A percentile compares a stretch with the other conserved stretches of the same genome.
Conservation (phyloP, 37 sponge, comb jelly and placozoan species). For the Petrosia ficiformis region DNA sequence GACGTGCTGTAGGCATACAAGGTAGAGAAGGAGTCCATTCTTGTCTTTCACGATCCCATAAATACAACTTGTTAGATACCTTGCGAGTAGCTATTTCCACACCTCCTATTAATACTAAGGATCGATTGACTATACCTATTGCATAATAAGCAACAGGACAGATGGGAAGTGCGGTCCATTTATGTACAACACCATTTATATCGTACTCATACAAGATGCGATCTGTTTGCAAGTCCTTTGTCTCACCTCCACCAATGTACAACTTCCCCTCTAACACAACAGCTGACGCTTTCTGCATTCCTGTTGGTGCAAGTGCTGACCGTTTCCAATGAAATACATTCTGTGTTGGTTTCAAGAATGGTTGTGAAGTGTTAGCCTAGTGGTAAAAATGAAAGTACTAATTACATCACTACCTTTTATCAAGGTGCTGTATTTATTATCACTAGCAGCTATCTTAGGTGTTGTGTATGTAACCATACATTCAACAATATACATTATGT, state of each 20-base stretch:
- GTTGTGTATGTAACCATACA: no score
- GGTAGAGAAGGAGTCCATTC: constrained; percentile 21
- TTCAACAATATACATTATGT: no score
- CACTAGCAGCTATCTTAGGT: neutral
- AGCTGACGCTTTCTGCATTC: constrained; percentile 19
- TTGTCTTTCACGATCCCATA: constrained; percentile 37
- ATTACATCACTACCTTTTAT: neutral
- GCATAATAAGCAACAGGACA: constrained; percentile 37
- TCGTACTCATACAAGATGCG: constrained; percentile 46
- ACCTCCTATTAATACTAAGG: constrained; percentile 34
- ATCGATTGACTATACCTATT: constrained; percentile 24
- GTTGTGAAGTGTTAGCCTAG: neutral
- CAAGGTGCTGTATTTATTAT: neutral
- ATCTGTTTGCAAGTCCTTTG: constrained; percentile 10
- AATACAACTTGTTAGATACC: constrained; percentile 38
- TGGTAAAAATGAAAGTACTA: neutral
- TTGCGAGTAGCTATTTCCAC: constrained; percentile 22
- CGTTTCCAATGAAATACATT: constrained; percentile 42
- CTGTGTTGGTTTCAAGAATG: constrained; percentile 29
- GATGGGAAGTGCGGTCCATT: constrained; percentile 43
- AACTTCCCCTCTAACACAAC: constrained; percentile 39
- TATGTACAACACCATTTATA: constrained; percentile 36
- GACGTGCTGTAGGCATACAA: constrained; percentile 35
- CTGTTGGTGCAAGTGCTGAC: constrained; percentile 22
- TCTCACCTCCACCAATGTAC: constrained; percentile 52